Evolutionary conservation across 2,797 vertebrate genomes (phyloP).

Genomic region (Cyclopterus lumpus): DNA sequence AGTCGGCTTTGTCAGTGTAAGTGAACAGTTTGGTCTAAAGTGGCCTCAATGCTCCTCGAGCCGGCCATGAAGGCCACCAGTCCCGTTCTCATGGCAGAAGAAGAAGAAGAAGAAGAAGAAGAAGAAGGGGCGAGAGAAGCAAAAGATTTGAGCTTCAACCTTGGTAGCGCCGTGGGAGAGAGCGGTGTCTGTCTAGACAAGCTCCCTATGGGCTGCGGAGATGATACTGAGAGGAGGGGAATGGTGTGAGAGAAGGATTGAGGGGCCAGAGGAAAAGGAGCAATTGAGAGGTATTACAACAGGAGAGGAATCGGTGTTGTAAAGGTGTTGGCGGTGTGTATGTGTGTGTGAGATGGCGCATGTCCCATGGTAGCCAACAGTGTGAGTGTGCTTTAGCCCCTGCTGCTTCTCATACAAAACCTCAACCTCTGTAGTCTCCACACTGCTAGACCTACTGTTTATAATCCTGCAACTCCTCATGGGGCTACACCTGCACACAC

Average conservation of each 20-base stretch:
- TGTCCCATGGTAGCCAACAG: slow-evolving; percentile 72
- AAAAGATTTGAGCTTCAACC: slow-evolving; percentile 72
- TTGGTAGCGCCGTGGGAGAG: slow-evolving; percentile 73
- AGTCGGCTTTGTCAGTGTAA: slow-evolving; percentile 14
- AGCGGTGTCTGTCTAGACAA: slow-evolving; percentile 74
- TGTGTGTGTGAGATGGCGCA: slow-evolving; percentile 56
- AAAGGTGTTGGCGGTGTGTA: slow-evolving; percentile 59
- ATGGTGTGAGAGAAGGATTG: slow-evolving; percentile 62
- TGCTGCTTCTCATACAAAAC: slow-evolving; percentile 75
- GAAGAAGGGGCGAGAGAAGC: slow-evolving; percentile 37
- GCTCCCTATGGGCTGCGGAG: slow-evolving; percentile 70
- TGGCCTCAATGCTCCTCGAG: slow-evolving; percentile 38
- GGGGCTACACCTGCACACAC: slow-evolving; percentile 56
- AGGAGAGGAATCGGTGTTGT: slow-evolving; percentile 73
- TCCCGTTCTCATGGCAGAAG: slow-evolving; percentile 33
- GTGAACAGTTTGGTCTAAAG: slow-evolving; percentile 40
- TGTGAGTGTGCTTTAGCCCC: slow-evolving; percentile 75
- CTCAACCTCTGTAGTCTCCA: slow-evolving; percentile 70
- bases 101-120: slow-evolving; percentile 19
- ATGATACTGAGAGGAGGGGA: slow-evolving; percentile 70
- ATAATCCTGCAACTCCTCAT: slow-evolving; percentile 66
- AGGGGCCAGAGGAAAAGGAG: slow-evolving; percentile 51
- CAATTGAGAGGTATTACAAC: slow-evolving; percentile 70
- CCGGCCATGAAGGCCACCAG: slow-evolving; percentile 26
- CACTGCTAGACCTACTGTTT: slow-evolving; percentile 66